phyloP scores from a whole-genome alignment of 2,113 vertebrate species.

The Lontra canadensis region DNA sequence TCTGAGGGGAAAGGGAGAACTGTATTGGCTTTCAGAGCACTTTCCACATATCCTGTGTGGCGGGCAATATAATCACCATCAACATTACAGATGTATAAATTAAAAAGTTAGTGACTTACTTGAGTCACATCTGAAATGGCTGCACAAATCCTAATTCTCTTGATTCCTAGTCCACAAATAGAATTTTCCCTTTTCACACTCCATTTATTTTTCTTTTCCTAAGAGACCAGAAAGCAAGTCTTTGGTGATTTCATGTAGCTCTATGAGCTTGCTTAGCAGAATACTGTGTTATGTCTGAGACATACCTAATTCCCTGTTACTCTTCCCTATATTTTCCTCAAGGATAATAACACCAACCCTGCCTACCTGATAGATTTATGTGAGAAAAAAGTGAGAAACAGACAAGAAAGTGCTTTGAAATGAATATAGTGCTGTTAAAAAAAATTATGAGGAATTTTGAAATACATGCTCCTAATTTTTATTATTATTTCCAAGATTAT shows the following conservation, averaged over 20 bases:
- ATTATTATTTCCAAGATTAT: neutral
- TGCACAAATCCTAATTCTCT: neutral
- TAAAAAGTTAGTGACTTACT: neutral
- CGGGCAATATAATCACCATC: neutral
- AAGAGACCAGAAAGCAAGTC: neutral
- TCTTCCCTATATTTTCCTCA: neutral
- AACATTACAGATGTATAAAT: neutral
- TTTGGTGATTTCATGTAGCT: neutral
- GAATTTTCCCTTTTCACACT: neutral
- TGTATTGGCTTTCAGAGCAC: neutral
- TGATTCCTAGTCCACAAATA: neutral
- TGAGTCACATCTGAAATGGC: neutral
- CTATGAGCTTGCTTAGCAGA: neutral
- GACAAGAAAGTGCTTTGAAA: neutral
- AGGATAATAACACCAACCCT: neutral
- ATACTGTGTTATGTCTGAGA: neutral
- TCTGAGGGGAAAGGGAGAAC: rapidly evolving
- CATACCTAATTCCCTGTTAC: neutral
- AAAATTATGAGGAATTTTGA: neutral
- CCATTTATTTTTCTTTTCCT: neutral
- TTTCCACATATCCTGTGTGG: neutral
- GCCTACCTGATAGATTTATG: neutral
- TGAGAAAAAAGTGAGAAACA: neutral
- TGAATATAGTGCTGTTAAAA: neutral
- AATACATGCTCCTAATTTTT: constrained; percentile 13